phyloP scores from a whole-genome alignment of 2,888 invertebrate genomes.

The Eupsilia transversa region DNA sequence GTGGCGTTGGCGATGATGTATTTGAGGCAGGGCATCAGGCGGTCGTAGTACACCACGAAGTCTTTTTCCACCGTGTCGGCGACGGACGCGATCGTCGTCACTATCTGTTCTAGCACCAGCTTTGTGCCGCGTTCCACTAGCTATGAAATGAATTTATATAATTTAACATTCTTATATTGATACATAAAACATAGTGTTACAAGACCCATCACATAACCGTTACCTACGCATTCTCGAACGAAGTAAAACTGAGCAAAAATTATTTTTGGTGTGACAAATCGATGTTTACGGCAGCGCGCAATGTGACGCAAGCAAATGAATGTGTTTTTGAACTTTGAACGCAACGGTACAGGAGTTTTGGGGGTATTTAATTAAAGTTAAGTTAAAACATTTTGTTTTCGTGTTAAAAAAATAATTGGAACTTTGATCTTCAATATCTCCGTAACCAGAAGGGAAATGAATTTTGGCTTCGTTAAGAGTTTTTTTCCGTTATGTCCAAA shows the following conservation, averaged over 20 bases:
- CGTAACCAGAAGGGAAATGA: neutral
- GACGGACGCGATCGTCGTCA: conserved; percentile 99
- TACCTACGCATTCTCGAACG: too few relatives aligned
- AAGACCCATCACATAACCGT: neutral
- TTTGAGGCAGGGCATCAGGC: conserved; percentile 98
- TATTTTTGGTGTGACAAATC: neutral
- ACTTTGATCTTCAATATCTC: neutral
- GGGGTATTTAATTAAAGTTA: neutral
- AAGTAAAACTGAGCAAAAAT: neutral
- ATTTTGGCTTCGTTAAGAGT: neutral
- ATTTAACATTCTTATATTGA: neutral
- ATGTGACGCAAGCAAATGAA: neutral
- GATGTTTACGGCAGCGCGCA: neutral
- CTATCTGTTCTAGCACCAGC: conserved; percentile 98
- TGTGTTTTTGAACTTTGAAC: neutral
- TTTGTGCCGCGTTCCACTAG: conserved; percentile 98
- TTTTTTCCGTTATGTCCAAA: neutral
- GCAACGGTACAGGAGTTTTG: neutral
- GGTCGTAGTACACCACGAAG: conserved; percentile 98
- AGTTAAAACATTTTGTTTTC: neutral
- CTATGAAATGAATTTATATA: conserved; percentile 75
- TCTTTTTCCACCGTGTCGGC: conserved; percentile 99
- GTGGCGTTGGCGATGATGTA: conserved; percentile 99
- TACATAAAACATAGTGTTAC: too few relatives aligned
- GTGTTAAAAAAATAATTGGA: neutral